Base-by-base conservation (phyloP, 2,797 vertebrate species). In the Cichlasoma orientale region DNA sequence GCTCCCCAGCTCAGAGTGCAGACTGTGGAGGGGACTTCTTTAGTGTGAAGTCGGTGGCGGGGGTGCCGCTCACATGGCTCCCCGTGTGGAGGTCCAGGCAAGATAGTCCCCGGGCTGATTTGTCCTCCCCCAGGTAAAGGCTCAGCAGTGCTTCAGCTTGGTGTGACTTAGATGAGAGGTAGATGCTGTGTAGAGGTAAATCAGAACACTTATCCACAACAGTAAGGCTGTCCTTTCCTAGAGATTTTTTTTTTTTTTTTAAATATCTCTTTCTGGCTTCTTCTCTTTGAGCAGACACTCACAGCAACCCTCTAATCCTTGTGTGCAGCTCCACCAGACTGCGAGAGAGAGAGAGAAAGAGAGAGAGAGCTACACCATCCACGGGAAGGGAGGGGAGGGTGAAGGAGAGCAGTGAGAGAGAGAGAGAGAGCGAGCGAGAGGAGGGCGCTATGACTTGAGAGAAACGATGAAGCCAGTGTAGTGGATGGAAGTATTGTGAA, bases 61-160 rank as follows among this genome's bases (percentile, higher is more conserved):
- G 75, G 80, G 79, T 84, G 88, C 86, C 9, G 90, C 91, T 95
- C 94, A 96, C 95, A 96, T 96, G 95, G 95, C 95, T 95, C 94
- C 95, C 82, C 80, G 90, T 78, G 89, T 89, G 90, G 88, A 92
- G 86, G 93, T 94, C 94, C 92, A 87, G 91, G 87, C 88, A 86
- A 80, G 78, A 85, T 85, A 81, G 89, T 93, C 90, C 92, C 72
- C 78, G 72, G 79, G 83, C 16, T 82, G 81, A 66, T 89, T 79
- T 74, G 79, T 84, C 71, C 78, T 83, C 74, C 44, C 63, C 72
- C 92, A 93, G 91, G 92, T 93, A 78, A 87, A 82, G 86, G 55
- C 85, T 82, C 75, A 74, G 86, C 76, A 33, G 29, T 77, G 72
- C 79, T 85, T 82, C 66, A 77, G 77, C 19, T 55, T 59, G 69